Conservation (phyloP, 2,113 vertebrate species). For the Lontra canadensis region DNA sequence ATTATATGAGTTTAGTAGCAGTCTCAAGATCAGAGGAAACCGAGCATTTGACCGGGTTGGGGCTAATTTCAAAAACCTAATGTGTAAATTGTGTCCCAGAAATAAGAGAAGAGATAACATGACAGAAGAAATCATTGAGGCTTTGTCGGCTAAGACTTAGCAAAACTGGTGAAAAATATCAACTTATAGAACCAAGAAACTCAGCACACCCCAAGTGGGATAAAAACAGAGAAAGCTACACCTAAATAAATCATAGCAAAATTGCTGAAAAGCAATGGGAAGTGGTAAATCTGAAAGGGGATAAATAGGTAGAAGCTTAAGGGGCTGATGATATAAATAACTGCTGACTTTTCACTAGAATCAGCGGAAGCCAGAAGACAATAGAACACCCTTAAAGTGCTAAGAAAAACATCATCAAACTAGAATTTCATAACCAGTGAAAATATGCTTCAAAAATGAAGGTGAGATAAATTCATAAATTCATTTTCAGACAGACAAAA, state of each 20-base stretch:
- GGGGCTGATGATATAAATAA: not conserved
- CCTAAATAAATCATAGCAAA: not conserved
- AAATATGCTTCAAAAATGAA: not conserved
- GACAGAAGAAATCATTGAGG: not conserved
- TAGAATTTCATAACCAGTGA: not conserved
- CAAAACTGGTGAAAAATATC: not conserved
- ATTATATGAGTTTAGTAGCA: not conserved
- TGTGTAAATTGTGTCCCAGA: not conserved
- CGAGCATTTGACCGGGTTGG: not conserved
- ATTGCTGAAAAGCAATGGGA: not conserved
- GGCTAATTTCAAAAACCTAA: not conserved
- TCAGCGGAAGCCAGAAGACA: not conserved
- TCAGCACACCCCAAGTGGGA: not conserved
- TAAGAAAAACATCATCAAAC: not conserved
- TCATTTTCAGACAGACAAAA: not conserved
- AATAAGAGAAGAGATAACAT: not conserved
- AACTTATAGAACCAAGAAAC: not conserved
- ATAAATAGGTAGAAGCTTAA: not conserved
- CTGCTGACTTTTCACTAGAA: not conserved
- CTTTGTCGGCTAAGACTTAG: not conserved
- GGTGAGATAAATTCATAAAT: not conserved
- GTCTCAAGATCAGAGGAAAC: not conserved
- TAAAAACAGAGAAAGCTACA: not conserved
- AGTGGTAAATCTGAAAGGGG: not conserved
- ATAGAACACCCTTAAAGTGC: not conserved